Base-by-base conservation (phyloP, 2,113 vertebrate species). In the Suricata suricatta region DNA sequence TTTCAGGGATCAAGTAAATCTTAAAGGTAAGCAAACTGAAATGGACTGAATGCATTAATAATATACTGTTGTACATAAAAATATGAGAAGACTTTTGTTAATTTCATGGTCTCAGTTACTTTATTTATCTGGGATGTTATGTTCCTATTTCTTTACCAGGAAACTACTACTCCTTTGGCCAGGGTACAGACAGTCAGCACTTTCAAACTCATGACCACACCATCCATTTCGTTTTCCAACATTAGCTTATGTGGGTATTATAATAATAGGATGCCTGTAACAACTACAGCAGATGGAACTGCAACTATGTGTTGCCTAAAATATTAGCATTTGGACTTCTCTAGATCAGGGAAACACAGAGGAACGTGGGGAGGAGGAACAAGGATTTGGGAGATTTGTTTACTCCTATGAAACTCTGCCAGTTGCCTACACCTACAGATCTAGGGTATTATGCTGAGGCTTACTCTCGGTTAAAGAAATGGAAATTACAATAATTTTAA, bases 401-500 rank as follows among this genome's bases (percentile, higher is more conserved):
- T 93, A 83, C 68, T 80, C 8, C 29, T 93, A 1, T 52, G 60
- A 80, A 88, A 93, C 44, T 1, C 15, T 57, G 13, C 38, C 76
- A 63, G 23, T 79, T 89, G 10, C 31, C 93, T 69, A 80, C 0
- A 72, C 27, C 47, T 89, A 7, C 31, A 90, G 6, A 52, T 57
- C 29, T 88, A 33, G 31, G 50, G 50, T n/a, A 72, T 52, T 91
- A 77, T 54, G 52, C 50, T 88, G 72, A 92, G 31, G n/a, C 71
- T 92, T 86, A 47, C 19, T 95, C 29, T 17, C 44, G 38, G 50
- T 86, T 90, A 92, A 96, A 90, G 68, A 66, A 95, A 96, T 84
- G 79, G 13, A 94, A 95, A 81, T 90, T 63, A 54, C 84, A 79
- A 33, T 95, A 68, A 94, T 90, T 92, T 85, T 50, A 88, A 95